Base-by-base conservation (phyloP, 1,140 invertebrate species). In the Drosophila carrolli region DNA sequence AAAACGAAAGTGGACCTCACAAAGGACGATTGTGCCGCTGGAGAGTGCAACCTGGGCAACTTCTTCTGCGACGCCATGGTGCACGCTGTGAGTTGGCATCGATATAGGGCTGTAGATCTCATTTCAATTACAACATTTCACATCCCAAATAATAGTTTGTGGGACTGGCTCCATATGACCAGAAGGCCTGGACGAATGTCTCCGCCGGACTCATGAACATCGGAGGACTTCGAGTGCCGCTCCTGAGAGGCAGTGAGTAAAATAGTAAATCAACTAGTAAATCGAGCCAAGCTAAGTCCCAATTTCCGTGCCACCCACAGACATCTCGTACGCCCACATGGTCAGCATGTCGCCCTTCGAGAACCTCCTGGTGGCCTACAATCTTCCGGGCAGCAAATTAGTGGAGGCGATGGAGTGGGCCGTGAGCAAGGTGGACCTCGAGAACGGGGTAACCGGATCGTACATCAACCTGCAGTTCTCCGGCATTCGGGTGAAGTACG, bases 31-130 rank as follows among this genome's bases (percentile, higher is more conserved):
- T 97, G 96, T 76, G 77, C 93, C 9, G 92, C 90, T 13, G 80
- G 78, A 0, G 96, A 97, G 91, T 97, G 96, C 81, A 97, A 96
- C 70, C 85, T 97, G 40, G 96, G 96, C 13, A 96, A 95, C 86
- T 94, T 96, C 14, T 94, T 97, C 38, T 94, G 95, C 7, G 96
- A 97, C 71, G 94, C 96, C 0, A 95, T 96, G 92, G 93, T 96
- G 32, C 93, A 96, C 86, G 74, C 91, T 23, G 90, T 91, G 72
- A 79, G 85, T 50, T 32, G 7, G 16, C 10, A 10, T n/a, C n/a
- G 1, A 2, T 11, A 23, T 23, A 23, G 19, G 19, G 5, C 7
- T 16, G 5, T 2, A 16, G 13, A 13, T 2, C 4, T 27, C 5
- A 7, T 2, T 48, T 5, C 5, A 5, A 11, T 23, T 0, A 50